A percentile compares a stretch with the other conserved stretches of the same genome.
phyloP scores from a whole-genome alignment of 2,888 invertebrate species.

The Epicampocera succincta region DNA sequence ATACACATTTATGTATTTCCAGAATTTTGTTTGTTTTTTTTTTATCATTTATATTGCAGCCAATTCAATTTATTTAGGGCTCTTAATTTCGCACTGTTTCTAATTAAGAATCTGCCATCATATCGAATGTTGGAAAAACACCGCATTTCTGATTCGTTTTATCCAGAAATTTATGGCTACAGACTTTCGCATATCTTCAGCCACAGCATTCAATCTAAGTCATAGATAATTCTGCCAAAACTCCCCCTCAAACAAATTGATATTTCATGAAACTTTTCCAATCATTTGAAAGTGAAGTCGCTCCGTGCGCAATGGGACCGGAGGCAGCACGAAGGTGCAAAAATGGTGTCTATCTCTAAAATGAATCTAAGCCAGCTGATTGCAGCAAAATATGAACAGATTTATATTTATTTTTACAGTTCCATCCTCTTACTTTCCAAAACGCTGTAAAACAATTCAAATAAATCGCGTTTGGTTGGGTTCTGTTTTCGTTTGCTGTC shows the following conservation, averaged over 20 bases:
- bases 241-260: slow-evolving; percentile 40
- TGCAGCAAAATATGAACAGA: slow-evolving; percentile 49
- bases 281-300: slow-evolving; percentile 56
- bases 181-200: slow-evolving; percentile 4
- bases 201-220: slow-evolving; percentile 49
- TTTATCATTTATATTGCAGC: no score
- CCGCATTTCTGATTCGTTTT: no score
- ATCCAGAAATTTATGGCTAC: neutral
- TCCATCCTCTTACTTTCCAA: slow-evolving; percentile 64
- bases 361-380: slow-evolving; percentile 59
- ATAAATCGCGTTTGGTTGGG: slow-evolving; percentile 23
- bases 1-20: no score
- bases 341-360: slow-evolving; percentile 21
- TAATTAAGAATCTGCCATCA: no score
- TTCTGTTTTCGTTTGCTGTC: neutral
- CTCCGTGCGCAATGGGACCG: neutral
- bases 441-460: slow-evolving; percentile 62
- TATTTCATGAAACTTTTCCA: slow-evolving; percentile 41
- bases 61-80: no score
- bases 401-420: slow-evolving; percentile 60
- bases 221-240: slow-evolving; percentile 46
- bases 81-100: no score
- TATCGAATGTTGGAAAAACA: no score
- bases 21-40: no score
- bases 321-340: neutral